A percentile compares a stretch with the other conserved stretches of the same genome.
Evolutionary conservation across 1,140 invertebrate species (phyloP).

Genomic region (Aphelinus atriplicis): DNA sequence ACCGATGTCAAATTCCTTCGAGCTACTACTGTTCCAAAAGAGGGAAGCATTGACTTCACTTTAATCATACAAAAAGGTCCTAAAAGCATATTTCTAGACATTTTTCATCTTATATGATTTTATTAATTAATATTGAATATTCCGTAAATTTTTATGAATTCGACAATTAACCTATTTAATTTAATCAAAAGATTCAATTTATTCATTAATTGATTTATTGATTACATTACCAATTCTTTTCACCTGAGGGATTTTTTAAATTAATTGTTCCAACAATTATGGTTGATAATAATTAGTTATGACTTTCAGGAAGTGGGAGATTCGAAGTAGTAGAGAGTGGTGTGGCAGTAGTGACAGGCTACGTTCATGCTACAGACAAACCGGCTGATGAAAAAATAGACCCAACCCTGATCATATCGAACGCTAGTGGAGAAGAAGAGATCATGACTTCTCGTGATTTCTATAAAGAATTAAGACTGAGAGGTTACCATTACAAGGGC

Average conservation of each 20-base stretch:
- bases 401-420: not conserved
- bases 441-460: conserved; percentile 76
- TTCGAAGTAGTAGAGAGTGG: conserved; percentile 78
- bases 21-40: conserved; percentile 82
- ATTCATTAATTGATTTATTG: too few species aligned
- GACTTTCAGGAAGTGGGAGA: conserved; percentile 52
- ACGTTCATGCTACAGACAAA: conserved; percentile 69
- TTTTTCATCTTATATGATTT: too few species aligned
- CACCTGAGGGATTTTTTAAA: too few species aligned
- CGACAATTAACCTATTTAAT: too few species aligned
- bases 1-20: conserved; percentile 86
- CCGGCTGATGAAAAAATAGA: conserved; percentile 56
- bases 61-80: conserved; percentile 85
- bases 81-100: too few species aligned
- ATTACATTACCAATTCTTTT: too few species aligned
- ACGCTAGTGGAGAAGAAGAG: conserved; percentile 45
- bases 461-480: conserved; percentile 90
- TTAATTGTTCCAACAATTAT: too few species aligned
- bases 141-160: too few species aligned
- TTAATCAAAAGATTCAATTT: too few species aligned
- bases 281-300: too few species aligned
- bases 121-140: too few species aligned
- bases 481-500: conserved; percentile 91
- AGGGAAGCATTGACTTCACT: conserved; percentile 76
- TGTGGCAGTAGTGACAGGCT: conserved; percentile 81